Percentiles rank a stretch among this genome's conserved stretches.
phyloP scores from a whole-genome alignment of 2,113 vertebrate species.

The Burhinus bistriatus region DNA sequence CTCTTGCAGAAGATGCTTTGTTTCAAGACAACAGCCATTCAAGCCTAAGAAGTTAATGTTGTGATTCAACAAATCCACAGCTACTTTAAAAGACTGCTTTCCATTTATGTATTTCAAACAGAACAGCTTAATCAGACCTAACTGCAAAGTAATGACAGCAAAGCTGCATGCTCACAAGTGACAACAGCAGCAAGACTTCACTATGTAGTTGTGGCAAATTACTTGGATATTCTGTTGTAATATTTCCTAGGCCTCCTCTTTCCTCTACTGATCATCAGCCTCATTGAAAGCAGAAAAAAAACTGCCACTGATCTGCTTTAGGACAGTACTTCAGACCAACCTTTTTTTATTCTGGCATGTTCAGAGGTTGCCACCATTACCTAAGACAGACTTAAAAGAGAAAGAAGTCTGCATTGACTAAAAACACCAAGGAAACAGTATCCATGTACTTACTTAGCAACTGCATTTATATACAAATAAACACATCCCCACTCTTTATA shows the following conservation, averaged over 20 bases:
- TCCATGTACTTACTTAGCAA: conserved; percentile 36
- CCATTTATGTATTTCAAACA: not conserved
- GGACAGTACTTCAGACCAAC: not conserved
- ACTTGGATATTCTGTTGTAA: not conserved
- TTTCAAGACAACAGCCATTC: conserved; percentile 29
- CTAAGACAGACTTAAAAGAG: not conserved
- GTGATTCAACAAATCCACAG: conserved; percentile 20
- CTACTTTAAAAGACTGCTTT: not conserved
- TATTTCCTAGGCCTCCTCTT: not conserved
- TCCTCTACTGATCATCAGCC: not conserved
- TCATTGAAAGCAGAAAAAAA: not conserved
- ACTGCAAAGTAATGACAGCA: not conserved
- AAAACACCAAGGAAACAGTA: conserved; percentile 30
- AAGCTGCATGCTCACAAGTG: not conserved
- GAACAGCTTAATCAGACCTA: not conserved
- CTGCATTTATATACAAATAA: not conserved
- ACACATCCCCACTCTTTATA: not conserved
- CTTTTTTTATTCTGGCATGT: not conserved
- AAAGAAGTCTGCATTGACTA: not conserved
- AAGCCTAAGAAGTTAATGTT: not conserved
- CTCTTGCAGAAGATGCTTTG: conserved; percentile 20
- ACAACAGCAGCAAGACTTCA: not conserved
- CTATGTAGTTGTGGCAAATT: not conserved
- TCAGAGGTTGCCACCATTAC: not conserved
- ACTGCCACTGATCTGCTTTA: not conserved